Evolutionary conservation across 2,113 vertebrate genomes (phyloP), one percentile per base, ranked within the genome.

Genomic region (Lepus americanus): DNA sequence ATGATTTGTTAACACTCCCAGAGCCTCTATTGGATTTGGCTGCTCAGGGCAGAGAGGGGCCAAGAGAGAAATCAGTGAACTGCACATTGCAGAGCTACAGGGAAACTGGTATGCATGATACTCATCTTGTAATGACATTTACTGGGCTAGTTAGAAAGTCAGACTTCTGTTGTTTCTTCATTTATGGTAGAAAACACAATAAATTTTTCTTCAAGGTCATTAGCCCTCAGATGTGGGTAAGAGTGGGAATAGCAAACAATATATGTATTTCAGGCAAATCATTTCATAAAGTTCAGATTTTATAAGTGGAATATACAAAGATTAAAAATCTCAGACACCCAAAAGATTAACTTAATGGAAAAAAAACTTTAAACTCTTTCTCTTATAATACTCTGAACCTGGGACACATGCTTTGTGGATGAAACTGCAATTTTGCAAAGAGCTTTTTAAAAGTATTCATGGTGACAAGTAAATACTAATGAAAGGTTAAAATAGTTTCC

Each of bases 401-500:
- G n/a, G 20, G 44, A 82, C 17, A 63, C 11, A 29, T n/a, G 3
- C 8, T 5, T 64, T 76, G 29, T 14, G 23, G 51, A 36, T 49
- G 17, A 92, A 67, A 70, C 31, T 51, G 2, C 6, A 89, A 29
- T 17, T 2, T 36, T 49, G 61, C 33, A 49, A 55, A n/a, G 11
- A 27, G 27, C 11, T 3, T 81, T 16, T 74, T 67, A 53, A 39
- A 82, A 44, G 69, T 63, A 49, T 78, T 87, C 22, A 39, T 13
- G 39, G 39, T 3, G 11, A 59, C 73, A 88, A 69, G 27, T 66
- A 93, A 66, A 83, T 55, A 61, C 4, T 55, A 79, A n/a, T 82
- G 36, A 85, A 94, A 63, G n/a, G 3, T 19, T n/a, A 44, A 29
- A 74, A 31, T 90, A 94, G 61, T 55, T 70, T 51, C n/a, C 61